Percentiles rank a stretch among this genome's conserved stretches.
Evolutionary conservation across 1,140 invertebrate genomes (phyloP).

Genomic region (Bombus sibiricus): DNA sequence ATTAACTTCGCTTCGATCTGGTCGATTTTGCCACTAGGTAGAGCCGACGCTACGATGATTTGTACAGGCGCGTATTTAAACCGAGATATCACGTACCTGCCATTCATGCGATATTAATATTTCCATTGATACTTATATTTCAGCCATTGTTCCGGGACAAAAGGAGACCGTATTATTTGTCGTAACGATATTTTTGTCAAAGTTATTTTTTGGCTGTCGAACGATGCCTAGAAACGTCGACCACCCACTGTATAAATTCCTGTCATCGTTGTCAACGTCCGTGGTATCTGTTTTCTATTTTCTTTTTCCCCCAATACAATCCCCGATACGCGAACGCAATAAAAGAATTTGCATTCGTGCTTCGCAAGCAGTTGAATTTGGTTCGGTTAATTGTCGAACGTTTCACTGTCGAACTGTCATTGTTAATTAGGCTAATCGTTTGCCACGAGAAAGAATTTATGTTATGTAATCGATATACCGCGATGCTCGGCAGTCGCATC

Average conservation of each 20-base stretch:
- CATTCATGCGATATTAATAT: constrained; percentile 44
- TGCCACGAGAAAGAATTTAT: not conserved
- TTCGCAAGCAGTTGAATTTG: not conserved
- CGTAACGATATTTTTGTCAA: constrained; percentile 41
- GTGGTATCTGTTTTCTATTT: not conserved
- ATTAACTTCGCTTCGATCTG: constrained; percentile 54
- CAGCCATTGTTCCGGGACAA: constrained; percentile 12
- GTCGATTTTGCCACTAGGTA: constrained; percentile 7
- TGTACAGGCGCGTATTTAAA: constrained; percentile 35
- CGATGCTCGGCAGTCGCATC: not conserved
- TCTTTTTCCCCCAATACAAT: not conserved
- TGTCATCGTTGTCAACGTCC: constrained; percentile 6
- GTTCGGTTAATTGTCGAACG: not conserved
- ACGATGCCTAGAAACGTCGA: not conserved
- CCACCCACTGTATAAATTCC: not conserved
- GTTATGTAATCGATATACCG: not conserved
- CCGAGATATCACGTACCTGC: constrained; percentile 32
- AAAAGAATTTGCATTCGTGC: not conserved
- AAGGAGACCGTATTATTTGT: constrained; percentile 29
- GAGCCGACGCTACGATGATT: not conserved
- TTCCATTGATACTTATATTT: constrained; percentile 46
- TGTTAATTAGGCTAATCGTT: constrained; percentile 19
- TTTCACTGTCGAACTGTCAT: not conserved
- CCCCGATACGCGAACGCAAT: not conserved
- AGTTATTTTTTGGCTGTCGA: constrained; percentile 23